Evolutionary conservation across 92 coral and sea anemone species (phyloP), one percentile per base, ranked within the genome.

Genomic region (Anthopleura xanthogrammica): DNA sequence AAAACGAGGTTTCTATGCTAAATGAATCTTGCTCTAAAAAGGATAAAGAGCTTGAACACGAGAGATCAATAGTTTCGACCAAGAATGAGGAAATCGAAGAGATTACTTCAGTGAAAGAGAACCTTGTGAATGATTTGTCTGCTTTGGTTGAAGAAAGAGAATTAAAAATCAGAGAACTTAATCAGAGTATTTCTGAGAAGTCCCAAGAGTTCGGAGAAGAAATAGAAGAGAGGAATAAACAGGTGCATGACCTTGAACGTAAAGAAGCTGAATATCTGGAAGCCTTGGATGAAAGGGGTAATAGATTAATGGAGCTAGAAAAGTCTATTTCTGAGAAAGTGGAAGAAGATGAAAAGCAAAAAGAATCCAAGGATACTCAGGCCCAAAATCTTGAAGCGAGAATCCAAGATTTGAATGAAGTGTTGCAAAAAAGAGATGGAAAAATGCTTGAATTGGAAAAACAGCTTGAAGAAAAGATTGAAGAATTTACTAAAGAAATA

Each of bases 131-230:
- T 3, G 89, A 89, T 20, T 86, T 89, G n/a, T 60, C 89, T 57
- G 78, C 70, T 39, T 82, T 88, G 86, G 12, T 88, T 22, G 64
- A 80, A 10, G 88, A 77, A 19, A 83, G 88, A 64, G 93, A 92
- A 57, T 20, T 41, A 2, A 85, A 80, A 56, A 50, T 89, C 16
- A 81, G 77, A 55, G 83, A 81, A 85, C 88, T 83, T 52, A 86
- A 86, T 2, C 85, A 86, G 55, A 86, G 87, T 64, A 86, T 92
- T 12, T 72, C 82, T 52, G 81, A 70, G 73, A 82, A 86, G 70
- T 75, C 83, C n/a, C 90, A 92, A 22, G 86, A 92, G 39, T 87
- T 86, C 52, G 81, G 78, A 42, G 79, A 76, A 56, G 95, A 89
- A 68, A 83, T 89, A 62, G 78, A 82, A 40, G 88, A 84, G 54